These are phyloP conservation scores for Bombus sibiricus DNA, from an alignment of 1,140 invertebrate genomes.

Conservation along the genomic window DNA sequence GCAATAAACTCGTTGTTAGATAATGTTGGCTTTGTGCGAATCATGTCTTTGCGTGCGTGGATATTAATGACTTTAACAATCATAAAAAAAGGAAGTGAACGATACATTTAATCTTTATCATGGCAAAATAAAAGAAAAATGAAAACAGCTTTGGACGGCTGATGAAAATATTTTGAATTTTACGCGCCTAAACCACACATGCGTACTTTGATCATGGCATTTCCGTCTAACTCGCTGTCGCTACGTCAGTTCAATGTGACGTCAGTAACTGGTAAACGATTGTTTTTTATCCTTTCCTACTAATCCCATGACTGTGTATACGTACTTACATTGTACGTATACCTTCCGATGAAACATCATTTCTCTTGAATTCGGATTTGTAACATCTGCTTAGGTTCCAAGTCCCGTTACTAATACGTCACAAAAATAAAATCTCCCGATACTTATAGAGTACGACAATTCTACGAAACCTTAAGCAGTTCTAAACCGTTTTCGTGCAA, in stretches of 20 bases:
- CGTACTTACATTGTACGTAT: background rate
- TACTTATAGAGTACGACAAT: background rate
- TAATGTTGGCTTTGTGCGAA: constrained; percentile 3
- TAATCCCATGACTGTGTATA: background rate
- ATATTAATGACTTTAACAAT: background rate
- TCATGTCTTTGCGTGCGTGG: background rate
- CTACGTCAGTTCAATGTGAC: background rate
- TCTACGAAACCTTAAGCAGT: constrained; percentile 9
- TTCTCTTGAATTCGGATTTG: background rate
- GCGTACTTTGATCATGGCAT: background rate
- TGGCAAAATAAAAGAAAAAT: background rate
- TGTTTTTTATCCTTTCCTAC: background rate
- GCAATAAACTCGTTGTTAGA: constrained; percentile 47
- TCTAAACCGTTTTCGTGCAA: background rate
- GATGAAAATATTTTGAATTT: background rate
- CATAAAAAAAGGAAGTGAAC: background rate
- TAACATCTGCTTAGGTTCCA: too few species aligned
- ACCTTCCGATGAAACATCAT: background rate
- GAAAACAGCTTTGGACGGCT: background rate
- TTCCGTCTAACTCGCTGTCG: background rate
- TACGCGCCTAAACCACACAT: background rate
- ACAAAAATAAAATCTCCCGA: background rate
- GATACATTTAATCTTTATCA: constrained; percentile 32
- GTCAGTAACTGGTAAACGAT: constrained; percentile 3
- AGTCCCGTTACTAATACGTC: background rate